Conservation (phyloP, 2,888 invertebrate genomes). For the Polyommatus icarus region DNA sequence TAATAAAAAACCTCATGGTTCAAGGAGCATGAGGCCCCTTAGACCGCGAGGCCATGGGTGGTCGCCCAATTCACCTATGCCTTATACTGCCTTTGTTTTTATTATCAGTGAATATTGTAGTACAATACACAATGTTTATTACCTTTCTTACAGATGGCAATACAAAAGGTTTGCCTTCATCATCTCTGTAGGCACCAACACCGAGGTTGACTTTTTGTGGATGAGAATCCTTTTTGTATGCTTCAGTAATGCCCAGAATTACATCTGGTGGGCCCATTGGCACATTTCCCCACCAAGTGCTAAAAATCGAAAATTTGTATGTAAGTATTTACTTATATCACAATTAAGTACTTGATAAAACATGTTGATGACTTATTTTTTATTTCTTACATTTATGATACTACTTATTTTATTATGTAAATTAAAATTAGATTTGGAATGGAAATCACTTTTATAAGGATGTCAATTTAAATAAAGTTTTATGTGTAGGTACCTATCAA, state of each 20-base stretch:
- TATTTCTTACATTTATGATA: too few relatives aligned
- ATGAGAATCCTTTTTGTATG: conserved; percentile 93
- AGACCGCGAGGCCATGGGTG: too few relatives aligned
- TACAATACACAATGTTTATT: conserved; percentile 33
- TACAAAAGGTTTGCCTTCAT: conserved; percentile 97
- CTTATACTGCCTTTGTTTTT: too few relatives aligned
- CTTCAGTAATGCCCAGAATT: conserved; percentile 98
- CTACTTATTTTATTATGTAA: too few relatives aligned
- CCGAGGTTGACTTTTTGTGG: conserved; percentile 98
- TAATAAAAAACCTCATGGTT: too few relatives aligned
- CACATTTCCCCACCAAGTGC: conserved; percentile 92
- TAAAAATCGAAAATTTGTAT: conserved; percentile 9
- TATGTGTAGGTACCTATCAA: too few relatives aligned
- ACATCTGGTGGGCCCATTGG: conserved; percentile 99
- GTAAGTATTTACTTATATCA: not conserved
- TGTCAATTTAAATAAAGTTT: too few relatives aligned
- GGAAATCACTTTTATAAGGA: too few relatives aligned
- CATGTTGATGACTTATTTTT: not conserved
- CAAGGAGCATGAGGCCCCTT: too few relatives aligned
- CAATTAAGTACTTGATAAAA: not conserved
- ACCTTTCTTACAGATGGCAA: conserved; percentile 92
- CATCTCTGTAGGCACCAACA: conserved; percentile 98
- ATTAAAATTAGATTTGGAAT: too few relatives aligned
- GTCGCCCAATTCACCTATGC: too few relatives aligned
- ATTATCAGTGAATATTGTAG: not conserved